Evolutionary conservation across 2,888 invertebrate genomes (phyloP).

Genomic region (Physocephala rufipes): DNA sequence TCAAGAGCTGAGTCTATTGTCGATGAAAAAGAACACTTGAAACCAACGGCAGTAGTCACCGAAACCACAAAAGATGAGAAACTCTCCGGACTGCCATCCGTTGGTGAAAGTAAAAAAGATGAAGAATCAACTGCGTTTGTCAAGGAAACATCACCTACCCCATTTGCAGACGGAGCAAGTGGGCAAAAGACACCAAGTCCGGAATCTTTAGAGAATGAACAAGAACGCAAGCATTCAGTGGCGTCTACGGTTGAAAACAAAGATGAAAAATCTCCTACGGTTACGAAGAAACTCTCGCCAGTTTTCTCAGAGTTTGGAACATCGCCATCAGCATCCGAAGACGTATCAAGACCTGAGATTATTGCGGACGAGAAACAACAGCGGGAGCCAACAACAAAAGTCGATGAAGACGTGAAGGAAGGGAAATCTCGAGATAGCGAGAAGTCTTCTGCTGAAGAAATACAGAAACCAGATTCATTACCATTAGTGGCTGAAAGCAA

Average conservation of each 20-base stretch:
- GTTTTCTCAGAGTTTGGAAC: conserved; percentile 35
- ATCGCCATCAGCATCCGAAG: too few species aligned
- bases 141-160: conserved; percentile 37
- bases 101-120: conserved; percentile 38
- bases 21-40: conserved; percentile 25
- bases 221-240: background rate
- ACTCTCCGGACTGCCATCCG: conserved; percentile 36
- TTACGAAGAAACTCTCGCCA: conserved; percentile 40
- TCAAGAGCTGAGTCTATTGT: conserved; percentile 34
- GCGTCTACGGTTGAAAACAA: conserved; percentile 30
- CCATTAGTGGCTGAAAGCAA: too few species aligned
- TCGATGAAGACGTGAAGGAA: too few species aligned
- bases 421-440: too few species aligned
- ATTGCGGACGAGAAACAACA: too few species aligned
- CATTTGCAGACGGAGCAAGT: conserved; percentile 45
- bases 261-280: conserved; percentile 35
- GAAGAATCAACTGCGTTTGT: conserved; percentile 35
- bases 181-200: conserved; percentile 35
- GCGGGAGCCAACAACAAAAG: too few species aligned
- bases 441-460: too few species aligned
- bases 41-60: conserved; percentile 23
- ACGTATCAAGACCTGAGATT: too few species aligned
- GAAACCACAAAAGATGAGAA: too few species aligned
- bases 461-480: too few species aligned
- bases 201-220: conserved; percentile 35